phyloP scores from a whole-genome alignment of 92 coral and sea anemone species.

The Zoanthus gigantus region DNA sequence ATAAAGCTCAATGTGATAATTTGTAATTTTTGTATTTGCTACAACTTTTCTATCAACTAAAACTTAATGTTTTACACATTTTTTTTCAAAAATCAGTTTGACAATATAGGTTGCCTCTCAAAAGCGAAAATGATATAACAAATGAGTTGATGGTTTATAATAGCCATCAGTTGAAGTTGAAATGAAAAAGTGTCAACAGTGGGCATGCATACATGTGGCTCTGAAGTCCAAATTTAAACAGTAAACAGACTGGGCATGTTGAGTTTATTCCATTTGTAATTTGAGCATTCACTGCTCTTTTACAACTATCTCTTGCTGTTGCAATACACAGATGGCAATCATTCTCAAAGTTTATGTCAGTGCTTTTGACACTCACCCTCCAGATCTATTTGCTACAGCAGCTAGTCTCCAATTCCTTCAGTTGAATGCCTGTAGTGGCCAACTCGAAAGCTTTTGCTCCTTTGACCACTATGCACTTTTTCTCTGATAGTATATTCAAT shows the following conservation, averaged over 20 bases:
- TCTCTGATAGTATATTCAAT: no score
- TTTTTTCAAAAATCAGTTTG: no score
- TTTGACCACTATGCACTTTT: no score
- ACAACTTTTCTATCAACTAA: no score
- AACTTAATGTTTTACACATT: no score
- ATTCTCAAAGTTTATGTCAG: slow-evolving; percentile 14
- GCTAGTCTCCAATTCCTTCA: slow-evolving; percentile 28
- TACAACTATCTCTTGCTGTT: slow-evolving; percentile 32
- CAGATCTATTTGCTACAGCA: slow-evolving; percentile 10
- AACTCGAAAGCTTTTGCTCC: no score
- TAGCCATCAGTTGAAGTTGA: neutral
- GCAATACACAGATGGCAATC: slow-evolving; percentile 7
- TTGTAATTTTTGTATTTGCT: no score
- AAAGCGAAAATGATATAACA: neutral
- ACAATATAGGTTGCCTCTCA: no score
- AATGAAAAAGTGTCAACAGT: neutral
- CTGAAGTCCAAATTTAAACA: slow-evolving; percentile 4
- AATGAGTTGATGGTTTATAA: neutral
- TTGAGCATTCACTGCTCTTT: slow-evolving; percentile 9
- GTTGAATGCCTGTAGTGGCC: slow-evolving; percentile 7
- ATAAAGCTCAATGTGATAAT: no score
- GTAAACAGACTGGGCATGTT: slow-evolving; percentile 10
- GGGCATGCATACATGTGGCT: slow-evolving; percentile 8
- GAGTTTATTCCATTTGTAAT: slow-evolving; percentile 1
- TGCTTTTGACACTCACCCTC: neutral